phyloP scores from a whole-genome alignment of 2,797 vertebrate genomes.

The Aeoliscus strigatus region DNA sequence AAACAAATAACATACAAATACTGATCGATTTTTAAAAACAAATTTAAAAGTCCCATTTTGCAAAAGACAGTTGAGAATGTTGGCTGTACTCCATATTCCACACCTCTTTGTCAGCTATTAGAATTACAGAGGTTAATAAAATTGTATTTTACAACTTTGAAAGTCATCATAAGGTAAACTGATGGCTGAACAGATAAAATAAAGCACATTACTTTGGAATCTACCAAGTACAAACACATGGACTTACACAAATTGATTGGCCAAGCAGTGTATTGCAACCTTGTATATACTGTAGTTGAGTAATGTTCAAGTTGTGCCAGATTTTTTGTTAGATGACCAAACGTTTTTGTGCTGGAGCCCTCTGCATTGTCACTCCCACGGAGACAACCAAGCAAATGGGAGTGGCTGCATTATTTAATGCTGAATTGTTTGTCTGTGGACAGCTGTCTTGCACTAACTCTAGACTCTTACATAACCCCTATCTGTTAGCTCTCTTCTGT shows the following conservation, averaged over 20 bases:
- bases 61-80: too few species aligned
- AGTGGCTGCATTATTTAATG: background rate
- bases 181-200: background rate
- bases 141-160: background rate
- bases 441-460: slow-evolving; percentile 9
- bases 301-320: background rate
- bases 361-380: too few species aligned
- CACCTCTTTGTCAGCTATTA: too few species aligned
- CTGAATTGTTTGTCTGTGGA: background rate
- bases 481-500: slow-evolving; percentile 18
- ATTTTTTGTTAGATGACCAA: background rate
- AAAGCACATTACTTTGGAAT: background rate
- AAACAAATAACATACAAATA: too few species aligned
- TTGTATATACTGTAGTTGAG: background rate
- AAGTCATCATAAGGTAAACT: background rate
- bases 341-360: too few species aligned
- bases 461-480: slow-evolving; percentile 20
- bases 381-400: background rate
- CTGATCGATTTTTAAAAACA: too few species aligned
- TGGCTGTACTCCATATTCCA: too few species aligned
- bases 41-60: too few species aligned
- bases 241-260: background rate
- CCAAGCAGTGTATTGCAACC: background rate
- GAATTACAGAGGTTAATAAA: background rate
- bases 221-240: background rate